Base-by-base conservation (phyloP, 1,140 invertebrate genomes). In the Phymorhynchus buccinoides region DNA sequence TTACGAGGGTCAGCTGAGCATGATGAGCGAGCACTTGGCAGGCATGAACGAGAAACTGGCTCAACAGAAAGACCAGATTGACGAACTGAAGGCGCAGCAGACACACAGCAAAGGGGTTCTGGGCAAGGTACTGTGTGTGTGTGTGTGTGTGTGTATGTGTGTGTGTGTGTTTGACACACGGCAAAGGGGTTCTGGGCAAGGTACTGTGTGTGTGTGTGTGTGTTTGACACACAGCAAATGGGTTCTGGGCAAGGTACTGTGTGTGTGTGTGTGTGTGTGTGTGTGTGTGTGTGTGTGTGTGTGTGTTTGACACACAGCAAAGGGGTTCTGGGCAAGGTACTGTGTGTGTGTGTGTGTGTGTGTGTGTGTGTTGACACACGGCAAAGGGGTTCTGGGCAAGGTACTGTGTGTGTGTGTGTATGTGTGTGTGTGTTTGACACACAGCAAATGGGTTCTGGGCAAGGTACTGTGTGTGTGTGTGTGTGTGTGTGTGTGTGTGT, bases 21-120 rank as follows among this genome's bases (percentile, higher is more conserved):
- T 97, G 66, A 96, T 98, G 94, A 97, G 96, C 84, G 97, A 98
- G 93, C 97, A 98, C 94, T 95, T 98, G 87, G 97, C 97, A 32
- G 96, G 96, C 85, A 96, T 98, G 94, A 98, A 97, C 93, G 97
- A 98, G 88, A 97, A 97, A 93, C 94, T 98, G 39, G 95, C 96
- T 52, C 92, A 94, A 81, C 96, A 97, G 92, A 96, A 96, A 88
- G 96, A 97, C 93, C 95, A 96, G 91, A 94, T 94, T 83, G 94
- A 94, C 89, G 90, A 90, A 42, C 88, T 94, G 1, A 93, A 92
- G 83, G 88, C 92, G 32, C 90, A 92, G 80, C 87, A 91, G 73
- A 81, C 62, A 79, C 86, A 77, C 71, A 87, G 71, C 83, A 79
- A 87, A 86, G 80, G n/a, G n/a, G n/a, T n/a, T n/a, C n/a, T n/a